phyloP scores from a whole-genome alignment of 2,113 vertebrate genomes.

The Puntigrus tetrazona region DNA sequence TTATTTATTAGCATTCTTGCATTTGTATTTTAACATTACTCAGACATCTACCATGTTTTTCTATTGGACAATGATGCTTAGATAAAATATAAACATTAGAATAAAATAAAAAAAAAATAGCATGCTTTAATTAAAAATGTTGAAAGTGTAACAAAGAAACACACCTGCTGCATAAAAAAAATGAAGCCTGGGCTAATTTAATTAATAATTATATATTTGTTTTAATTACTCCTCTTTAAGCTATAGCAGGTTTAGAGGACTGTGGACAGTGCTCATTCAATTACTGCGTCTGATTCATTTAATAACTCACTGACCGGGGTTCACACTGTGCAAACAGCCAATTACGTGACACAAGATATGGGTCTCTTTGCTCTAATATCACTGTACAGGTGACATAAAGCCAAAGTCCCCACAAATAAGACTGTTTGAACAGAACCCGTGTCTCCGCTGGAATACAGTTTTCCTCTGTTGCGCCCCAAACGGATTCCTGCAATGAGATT shows the following conservation, averaged over 20 bases:
- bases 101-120: too few species aligned
- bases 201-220: not conserved
- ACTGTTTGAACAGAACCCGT: not conserved
- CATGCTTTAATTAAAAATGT: too few species aligned
- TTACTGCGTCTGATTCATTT: not conserved
- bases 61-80: too few species aligned
- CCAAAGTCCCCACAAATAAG: not conserved
- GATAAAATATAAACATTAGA: too few species aligned
- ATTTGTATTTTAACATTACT: too few species aligned
- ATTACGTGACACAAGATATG: not conserved
- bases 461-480: not conserved
- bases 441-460: not conserved
- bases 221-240: not conserved
- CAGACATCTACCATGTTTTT: too few species aligned
- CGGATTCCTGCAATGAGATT: not conserved
- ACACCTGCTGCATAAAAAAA: not conserved
- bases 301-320: not conserved
- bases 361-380: constrained; percentile 4
- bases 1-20: too few species aligned
- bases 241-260: not conserved
- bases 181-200: not conserved
- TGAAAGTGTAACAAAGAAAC: too few species aligned
- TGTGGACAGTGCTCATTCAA: not conserved
- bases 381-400: not conserved
- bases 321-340: not conserved